These are phyloP conservation scores for Himantopus leucocephalus DNA, from an alignment of 2,113 vertebrate species.

Conservation along the genomic window DNA sequence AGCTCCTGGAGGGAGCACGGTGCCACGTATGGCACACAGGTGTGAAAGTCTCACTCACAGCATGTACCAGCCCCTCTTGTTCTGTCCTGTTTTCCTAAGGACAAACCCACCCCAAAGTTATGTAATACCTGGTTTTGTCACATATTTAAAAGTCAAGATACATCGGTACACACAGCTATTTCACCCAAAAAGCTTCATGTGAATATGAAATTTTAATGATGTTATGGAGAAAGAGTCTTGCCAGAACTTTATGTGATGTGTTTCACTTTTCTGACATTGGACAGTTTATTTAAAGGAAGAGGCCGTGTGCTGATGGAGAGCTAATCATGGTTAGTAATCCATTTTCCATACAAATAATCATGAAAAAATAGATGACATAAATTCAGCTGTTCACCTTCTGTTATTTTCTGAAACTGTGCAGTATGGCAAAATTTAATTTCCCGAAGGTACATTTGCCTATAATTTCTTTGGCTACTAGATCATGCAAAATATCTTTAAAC, in stretches of 20 bases:
- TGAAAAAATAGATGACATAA: conserved; percentile 10
- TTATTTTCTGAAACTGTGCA: not conserved
- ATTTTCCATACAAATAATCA: conserved; percentile 3
- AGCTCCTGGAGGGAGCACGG: not conserved
- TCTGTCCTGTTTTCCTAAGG: not conserved
- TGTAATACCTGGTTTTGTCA: not conserved
- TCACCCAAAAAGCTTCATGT: not conserved
- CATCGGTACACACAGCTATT: not conserved
- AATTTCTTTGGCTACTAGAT: not conserved
- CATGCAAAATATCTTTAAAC: not conserved
- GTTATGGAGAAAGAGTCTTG: not conserved
- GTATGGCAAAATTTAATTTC: not conserved
- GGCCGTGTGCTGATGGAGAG: not conserved
- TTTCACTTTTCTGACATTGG: not conserved
- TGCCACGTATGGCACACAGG: accelerated
- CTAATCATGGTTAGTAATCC: not conserved
- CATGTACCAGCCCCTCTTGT: not conserved
- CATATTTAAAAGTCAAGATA: not conserved
- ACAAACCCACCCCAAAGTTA: not conserved
- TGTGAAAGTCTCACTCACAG: not conserved
- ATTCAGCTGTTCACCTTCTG: not conserved
- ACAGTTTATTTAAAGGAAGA: conserved; percentile 28
- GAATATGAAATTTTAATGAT: not conserved
- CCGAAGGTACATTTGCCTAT: not conserved
- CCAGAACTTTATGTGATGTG: not conserved